These are phyloP conservation scores for Jaculus jaculus DNA, from an alignment of 2,113 vertebrate genomes.

Conservation along the genomic window DNA sequence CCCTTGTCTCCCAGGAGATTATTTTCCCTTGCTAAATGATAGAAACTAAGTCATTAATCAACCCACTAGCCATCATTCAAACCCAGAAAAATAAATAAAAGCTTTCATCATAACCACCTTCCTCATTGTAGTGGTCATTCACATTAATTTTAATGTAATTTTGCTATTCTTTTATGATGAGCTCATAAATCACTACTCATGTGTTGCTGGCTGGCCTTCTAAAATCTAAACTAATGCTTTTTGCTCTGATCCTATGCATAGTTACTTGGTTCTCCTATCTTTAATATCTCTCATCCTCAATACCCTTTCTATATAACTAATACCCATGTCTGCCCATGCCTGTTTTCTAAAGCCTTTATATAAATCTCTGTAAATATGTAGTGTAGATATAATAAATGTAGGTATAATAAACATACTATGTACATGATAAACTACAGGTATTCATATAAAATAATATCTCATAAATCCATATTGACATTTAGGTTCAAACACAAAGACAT, in stretches of 20 bases:
- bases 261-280: constrained; percentile 97
- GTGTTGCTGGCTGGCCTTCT: constrained; percentile 99
- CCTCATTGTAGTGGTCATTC: constrained; percentile 99
- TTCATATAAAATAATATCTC: too few relatives aligned
- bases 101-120: constrained; percentile 99
- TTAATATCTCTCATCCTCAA: constrained; percentile 92
- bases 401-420: not conserved
- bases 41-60: constrained; percentile 99
- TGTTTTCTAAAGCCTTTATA: constrained; percentile 50
- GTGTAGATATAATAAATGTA: not conserved
- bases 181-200: constrained; percentile 99
- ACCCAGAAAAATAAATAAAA: constrained; percentile 99
- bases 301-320: constrained; percentile 86
- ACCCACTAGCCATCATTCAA: constrained; percentile 99
- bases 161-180: constrained; percentile 99
- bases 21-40: constrained; percentile 99
- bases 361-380: constrained; percentile 62
- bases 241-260: constrained; percentile 99
- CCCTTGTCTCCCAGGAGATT: constrained; percentile 96
- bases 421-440: too few relatives aligned
- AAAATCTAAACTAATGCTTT: constrained; percentile 99
- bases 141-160: constrained; percentile 99
- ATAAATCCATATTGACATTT: not conserved
- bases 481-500: accelerated
- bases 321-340: constrained; percentile 53